phyloP scores from a whole-genome alignment of 2,888 invertebrate species.

The Drosophila neotestacea region DNA sequence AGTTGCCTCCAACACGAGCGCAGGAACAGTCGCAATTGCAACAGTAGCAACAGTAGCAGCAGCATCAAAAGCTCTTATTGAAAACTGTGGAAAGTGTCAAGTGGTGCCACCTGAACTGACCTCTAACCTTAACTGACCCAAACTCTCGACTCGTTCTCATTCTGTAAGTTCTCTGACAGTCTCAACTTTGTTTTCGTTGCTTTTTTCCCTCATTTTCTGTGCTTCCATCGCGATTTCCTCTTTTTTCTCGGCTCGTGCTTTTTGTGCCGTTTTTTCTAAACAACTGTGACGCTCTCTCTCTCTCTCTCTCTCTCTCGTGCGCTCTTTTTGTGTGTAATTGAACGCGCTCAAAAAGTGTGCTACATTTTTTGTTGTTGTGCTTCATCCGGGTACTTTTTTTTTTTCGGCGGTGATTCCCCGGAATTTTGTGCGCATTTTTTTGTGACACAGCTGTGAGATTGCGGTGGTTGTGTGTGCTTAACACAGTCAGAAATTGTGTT shows the following conservation, averaged over 20 bases:
- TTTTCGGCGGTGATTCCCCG: conserved; percentile 39
- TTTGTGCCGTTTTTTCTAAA: conserved; percentile 78
- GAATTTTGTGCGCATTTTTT: conserved; percentile 4
- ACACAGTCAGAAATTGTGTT: conserved; percentile 12
- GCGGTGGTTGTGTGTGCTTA: background rate
- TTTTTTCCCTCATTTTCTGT: conserved; percentile 16
- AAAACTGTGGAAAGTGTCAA: conserved; percentile 16
- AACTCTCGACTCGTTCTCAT: background rate
- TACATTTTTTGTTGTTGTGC: conserved; percentile 49
- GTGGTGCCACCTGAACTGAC: conserved; percentile 38
- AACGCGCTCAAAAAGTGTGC: conserved; percentile 61
- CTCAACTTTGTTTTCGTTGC: conserved; percentile 7
- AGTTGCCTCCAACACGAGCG: conserved; percentile 72
- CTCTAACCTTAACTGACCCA: conserved; percentile 53
- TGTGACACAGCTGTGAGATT: conserved; percentile 22
- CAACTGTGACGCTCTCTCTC: conserved; percentile 35
- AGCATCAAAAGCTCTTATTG: no score
- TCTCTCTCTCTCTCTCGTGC: conserved; percentile 7
- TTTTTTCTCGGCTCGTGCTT: conserved; percentile 56
- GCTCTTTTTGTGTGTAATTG: background rate
- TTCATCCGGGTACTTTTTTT: conserved; percentile 12
- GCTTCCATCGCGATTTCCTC: conserved; percentile 11
- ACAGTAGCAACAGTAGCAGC: background rate
- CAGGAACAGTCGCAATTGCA: conserved; percentile 70
- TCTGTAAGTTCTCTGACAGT: conserved; percentile 26